These are phyloP conservation scores for Coryphaenoides rupestris DNA, from an alignment of 2,113 vertebrate genomes.

Conservation along the genomic window DNA sequence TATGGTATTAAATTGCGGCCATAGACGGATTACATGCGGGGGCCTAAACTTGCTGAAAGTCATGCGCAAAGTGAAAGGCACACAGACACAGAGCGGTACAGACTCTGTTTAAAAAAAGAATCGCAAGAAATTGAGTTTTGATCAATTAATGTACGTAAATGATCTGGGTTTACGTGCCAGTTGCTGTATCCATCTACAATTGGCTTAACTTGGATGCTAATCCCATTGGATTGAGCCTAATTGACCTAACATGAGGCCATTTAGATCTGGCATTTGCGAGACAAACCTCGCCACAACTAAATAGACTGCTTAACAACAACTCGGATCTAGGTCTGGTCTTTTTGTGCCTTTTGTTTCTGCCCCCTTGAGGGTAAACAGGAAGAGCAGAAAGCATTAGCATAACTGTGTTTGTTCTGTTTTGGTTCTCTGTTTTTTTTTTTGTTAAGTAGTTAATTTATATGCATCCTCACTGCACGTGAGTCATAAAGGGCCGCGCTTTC, in stretches of 20 bases:
- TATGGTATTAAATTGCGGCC: not conserved
- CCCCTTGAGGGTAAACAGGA: slow-evolving; percentile 38
- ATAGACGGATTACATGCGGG: slow-evolving; percentile 21
- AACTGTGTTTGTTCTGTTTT: slow-evolving; percentile 32
- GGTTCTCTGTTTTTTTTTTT: not conserved
- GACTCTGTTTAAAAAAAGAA: too few relatives aligned
- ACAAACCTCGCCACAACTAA: slow-evolving; percentile 49
- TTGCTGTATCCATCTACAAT: too few relatives aligned
- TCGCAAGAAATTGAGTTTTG: too few relatives aligned
- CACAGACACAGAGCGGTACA: too few relatives aligned
- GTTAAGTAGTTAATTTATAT: too few relatives aligned
- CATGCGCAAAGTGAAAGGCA: too few relatives aligned
- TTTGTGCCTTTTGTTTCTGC: slow-evolving; percentile 35
- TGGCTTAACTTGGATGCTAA: too few relatives aligned
- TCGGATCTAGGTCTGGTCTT: slow-evolving; percentile 25
- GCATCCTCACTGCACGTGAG: too few relatives aligned
- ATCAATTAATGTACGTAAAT: too few relatives aligned
- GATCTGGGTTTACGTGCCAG: too few relatives aligned
- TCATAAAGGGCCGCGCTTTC: not conserved
- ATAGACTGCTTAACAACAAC: slow-evolving; percentile 32
- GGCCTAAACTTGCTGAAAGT: too few relatives aligned
- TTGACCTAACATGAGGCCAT: slow-evolving; percentile 11
- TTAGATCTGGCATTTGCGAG: slow-evolving; percentile 57
- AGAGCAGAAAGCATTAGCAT: slow-evolving; percentile 41
- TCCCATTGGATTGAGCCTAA: too few relatives aligned